Evolutionary conservation across 2,888 invertebrate species (phyloP).

Genomic region (Rhimphoctona megacephalus): DNA sequence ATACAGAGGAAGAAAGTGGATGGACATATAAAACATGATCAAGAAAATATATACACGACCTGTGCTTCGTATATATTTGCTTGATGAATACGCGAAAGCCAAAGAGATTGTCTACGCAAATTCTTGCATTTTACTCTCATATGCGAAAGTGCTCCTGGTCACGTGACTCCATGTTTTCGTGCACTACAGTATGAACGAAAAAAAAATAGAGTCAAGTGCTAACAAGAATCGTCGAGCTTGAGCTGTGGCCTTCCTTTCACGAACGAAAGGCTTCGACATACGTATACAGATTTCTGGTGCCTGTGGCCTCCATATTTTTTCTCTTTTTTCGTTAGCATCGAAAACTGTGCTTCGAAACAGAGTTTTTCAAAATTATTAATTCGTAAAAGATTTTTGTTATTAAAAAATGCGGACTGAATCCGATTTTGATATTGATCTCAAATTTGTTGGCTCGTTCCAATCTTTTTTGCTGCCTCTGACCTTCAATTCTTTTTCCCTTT

Average conservation of each 20-base stretch:
- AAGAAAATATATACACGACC: conserved; percentile 21
- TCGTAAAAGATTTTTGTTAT: neutral
- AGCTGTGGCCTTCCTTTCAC: conserved; percentile 28
- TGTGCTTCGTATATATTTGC: neutral
- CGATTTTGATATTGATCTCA: neutral
- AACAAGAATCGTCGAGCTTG: conserved; percentile 24
- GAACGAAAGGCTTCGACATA: conserved; percentile 10
- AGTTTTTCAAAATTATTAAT: neutral
- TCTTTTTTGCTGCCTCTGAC: neutral
- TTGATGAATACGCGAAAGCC: conserved; percentile 20
- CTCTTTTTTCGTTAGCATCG: neutral
- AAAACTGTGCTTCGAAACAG: neutral
- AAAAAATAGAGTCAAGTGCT: conserved; percentile 20
- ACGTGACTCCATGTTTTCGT: neutral
- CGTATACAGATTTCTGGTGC: neutral
- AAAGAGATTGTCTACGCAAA: neutral
- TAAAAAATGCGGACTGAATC: neutral
- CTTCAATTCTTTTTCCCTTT: neutral
- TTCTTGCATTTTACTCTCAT: conserved; percentile 10
- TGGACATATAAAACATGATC: neutral
- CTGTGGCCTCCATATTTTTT: neutral
- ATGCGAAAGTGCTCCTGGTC: conserved; percentile 22
- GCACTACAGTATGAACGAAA: neutral
- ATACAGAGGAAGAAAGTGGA: neutral
- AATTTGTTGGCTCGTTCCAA: too few relatives aligned